Evolutionary conservation across 2,888 invertebrate species (phyloP).

Genomic region (Poecilus cupreus): DNA sequence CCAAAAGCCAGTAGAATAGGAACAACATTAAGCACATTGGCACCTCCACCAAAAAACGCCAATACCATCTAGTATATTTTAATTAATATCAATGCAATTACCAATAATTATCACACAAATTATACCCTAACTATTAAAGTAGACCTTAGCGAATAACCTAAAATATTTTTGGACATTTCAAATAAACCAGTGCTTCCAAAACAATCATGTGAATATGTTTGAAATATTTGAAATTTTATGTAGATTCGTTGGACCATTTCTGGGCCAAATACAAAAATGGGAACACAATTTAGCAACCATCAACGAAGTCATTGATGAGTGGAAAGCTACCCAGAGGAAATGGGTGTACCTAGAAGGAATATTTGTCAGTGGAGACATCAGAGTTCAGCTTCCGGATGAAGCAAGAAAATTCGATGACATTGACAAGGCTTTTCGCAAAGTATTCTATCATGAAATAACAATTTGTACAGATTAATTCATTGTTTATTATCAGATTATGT

Average conservation of each 20-base stretch:
- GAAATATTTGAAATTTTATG: constrained; percentile 61
- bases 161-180: too few relatives aligned
- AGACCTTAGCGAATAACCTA: too few relatives aligned
- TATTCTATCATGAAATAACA: constrained; percentile 65
- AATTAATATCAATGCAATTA: too few relatives aligned
- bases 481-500: constrained; percentile 81
- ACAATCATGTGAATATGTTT: too few relatives aligned
- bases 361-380: constrained; percentile 92
- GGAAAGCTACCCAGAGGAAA: constrained; percentile 90
- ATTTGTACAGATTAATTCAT: not conserved
- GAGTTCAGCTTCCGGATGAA: constrained; percentile 90
- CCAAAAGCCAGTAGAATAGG: too few relatives aligned
- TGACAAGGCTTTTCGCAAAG: constrained; percentile 86
- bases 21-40: too few relatives aligned
- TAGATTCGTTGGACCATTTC: constrained; percentile 92
- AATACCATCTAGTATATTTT: too few relatives aligned
- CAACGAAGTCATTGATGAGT: constrained; percentile 90
- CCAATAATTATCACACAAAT: too few relatives aligned
- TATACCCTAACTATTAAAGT: too few relatives aligned
- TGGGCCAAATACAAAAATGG: constrained; percentile 88
- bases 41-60: too few relatives aligned
- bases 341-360: constrained; percentile 96
- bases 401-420: constrained; percentile 93
- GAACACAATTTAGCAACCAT: constrained; percentile 87
- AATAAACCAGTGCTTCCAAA: too few relatives aligned